Percentiles rank a stretch among this genome's conserved stretches.
Conservation (phyloP, 2,888 invertebrate genomes). For the Biston betularia region DNA sequence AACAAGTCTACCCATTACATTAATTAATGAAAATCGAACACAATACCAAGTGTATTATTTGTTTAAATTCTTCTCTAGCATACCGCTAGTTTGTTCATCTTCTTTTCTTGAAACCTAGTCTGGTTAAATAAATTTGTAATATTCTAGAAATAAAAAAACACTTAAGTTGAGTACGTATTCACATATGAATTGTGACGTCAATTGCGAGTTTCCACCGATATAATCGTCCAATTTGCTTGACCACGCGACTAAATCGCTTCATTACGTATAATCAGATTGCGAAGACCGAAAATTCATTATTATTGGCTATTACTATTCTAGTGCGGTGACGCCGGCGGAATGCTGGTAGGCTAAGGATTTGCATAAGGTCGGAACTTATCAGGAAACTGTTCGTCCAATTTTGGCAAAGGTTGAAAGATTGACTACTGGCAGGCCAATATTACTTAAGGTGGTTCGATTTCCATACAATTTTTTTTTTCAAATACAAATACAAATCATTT, state of each 20-base stretch:
- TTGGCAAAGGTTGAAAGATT: not conserved
- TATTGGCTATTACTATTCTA: conserved; percentile 38
- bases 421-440: too few species aligned
- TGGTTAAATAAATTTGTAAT: not conserved
- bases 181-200: conserved; percentile 22
- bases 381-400: not conserved
- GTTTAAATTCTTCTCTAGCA: too few species aligned
- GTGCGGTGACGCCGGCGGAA: conserved; percentile 25
- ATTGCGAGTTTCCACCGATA: conserved; percentile 16
- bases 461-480: too few species aligned
- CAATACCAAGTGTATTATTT: too few species aligned
- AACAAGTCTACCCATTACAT: too few species aligned
- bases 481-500: too few species aligned
- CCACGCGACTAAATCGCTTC: conserved; percentile 29
- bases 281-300: conserved; percentile 31
- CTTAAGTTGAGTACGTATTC: conserved; percentile 6
- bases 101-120: too few species aligned
- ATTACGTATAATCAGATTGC: conserved; percentile 37
- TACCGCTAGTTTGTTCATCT: too few species aligned
- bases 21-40: too few species aligned
- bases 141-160: not conserved
- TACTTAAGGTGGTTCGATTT: too few species aligned
- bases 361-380: conserved; percentile 24
- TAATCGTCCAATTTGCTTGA: conserved; percentile 34
- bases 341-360: conserved; percentile 31